Conservation (phyloP, 2,888 invertebrate genomes). For the Camponotus fellah region DNA sequence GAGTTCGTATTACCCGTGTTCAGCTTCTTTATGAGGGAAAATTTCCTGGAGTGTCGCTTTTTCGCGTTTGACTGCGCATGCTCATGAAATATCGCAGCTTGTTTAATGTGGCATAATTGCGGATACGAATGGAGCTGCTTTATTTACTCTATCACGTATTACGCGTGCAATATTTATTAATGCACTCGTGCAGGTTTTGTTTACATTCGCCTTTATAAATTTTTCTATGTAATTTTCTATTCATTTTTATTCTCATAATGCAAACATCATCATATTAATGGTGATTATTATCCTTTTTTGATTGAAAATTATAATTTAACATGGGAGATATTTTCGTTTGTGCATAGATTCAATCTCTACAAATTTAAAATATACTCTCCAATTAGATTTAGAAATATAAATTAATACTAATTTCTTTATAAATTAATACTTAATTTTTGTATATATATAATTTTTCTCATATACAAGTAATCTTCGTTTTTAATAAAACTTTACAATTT, state of each 20-base stretch:
- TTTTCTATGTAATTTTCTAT: background rate
- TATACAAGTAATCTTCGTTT: background rate
- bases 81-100: background rate
- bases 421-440: no score
- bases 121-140: background rate
- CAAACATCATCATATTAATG: background rate
- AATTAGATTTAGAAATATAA: background rate
- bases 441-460: no score
- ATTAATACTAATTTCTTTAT: background rate
- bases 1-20: background rate
- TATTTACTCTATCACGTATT: slow-evolving; percentile 18
- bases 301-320: background rate
- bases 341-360: background rate
- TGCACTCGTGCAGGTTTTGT: background rate
- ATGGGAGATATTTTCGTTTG: background rate
- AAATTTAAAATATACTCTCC: background rate
- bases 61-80: background rate
- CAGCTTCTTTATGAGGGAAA: background rate
- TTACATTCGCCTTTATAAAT: slow-evolving; percentile 4
- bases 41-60: background rate
- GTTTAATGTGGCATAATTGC: slow-evolving; percentile 25
- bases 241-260: background rate
- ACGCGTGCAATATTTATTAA: background rate
- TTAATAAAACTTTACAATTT: background rate
- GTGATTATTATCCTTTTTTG: background rate